These are phyloP conservation scores for Acheta domesticus DNA, from an alignment of 2,888 invertebrate genomes.

Conservation along the genomic window DNA sequence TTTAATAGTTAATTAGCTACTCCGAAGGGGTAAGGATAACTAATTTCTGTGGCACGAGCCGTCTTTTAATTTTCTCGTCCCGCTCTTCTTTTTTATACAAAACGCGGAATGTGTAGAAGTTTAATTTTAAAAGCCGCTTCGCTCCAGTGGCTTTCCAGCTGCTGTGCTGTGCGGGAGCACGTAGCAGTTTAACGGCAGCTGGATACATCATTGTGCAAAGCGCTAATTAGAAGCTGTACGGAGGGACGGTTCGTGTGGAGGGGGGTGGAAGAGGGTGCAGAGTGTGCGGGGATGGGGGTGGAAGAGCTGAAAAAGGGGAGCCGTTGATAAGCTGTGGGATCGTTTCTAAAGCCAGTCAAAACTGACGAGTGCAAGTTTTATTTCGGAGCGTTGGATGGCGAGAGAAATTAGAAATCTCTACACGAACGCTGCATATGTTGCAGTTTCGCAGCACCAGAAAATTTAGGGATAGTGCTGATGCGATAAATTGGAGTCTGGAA, in stretches of 20 bases:
- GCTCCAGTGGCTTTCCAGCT: constrained; percentile 4
- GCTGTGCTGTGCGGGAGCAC: not conserved
- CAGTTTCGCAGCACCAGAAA: no score
- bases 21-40: not conserved
- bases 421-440: not conserved
- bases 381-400: not conserved
- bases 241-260: not conserved
- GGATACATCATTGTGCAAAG: constrained; percentile 18
- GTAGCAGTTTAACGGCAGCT: not conserved
- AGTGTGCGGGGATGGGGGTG: no score
- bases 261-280: no score
- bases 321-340: no score
- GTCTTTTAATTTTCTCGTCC: constrained; percentile 3
- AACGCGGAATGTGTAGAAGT: constrained; percentile 1
- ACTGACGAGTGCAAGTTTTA: no score
- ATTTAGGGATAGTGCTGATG: no score
- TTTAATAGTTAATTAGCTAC: not conserved
- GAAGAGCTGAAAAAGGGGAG: no score
- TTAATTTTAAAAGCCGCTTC: constrained; percentile 1
- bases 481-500: no score
- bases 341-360: no score
- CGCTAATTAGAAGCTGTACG: constrained; percentile 5
- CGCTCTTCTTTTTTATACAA: not conserved
- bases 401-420: constrained; percentile 18
- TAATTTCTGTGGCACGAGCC: constrained; percentile 2